These are phyloP conservation scores for Phoebastria nigripes DNA, from an alignment of 2,797 vertebrate species.

Conservation along the genomic window DNA sequence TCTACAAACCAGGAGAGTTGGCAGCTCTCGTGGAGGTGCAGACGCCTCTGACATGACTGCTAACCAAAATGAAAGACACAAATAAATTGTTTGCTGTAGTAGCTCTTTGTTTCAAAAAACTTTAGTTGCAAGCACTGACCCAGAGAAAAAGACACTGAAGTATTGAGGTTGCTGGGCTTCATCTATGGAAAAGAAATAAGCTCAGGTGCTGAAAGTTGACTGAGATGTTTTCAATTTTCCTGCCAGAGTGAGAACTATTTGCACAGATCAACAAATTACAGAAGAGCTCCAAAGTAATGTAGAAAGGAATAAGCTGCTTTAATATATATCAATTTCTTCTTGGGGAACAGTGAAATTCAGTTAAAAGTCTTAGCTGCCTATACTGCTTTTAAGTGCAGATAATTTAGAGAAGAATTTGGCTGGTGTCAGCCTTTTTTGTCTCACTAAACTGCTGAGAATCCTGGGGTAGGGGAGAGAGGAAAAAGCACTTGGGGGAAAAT, in stretches of 20 bases:
- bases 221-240: neutral
- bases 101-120: neutral
- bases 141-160: neutral
- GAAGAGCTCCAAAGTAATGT: neutral
- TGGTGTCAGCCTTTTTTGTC: conserved; percentile 14
- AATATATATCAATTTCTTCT: neutral
- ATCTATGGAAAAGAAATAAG: neutral
- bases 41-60: neutral
- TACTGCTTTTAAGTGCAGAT: neutral
- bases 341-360: neutral
- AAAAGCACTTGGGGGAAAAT: neutral
- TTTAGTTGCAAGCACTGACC: neutral
- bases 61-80: neutral
- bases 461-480: neutral
- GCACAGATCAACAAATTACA: neutral
- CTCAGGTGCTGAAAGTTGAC: neutral
- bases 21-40: neutral
- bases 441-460: neutral
- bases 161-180: neutral
- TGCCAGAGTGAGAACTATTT: neutral
- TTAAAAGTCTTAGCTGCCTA: neutral
- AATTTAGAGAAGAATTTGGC: neutral
- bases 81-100: neutral
- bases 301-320: neutral
- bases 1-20: neutral